Conservation (phyloP, 2,113 vertebrate genomes). For the Camelus dromedarius region DNA sequence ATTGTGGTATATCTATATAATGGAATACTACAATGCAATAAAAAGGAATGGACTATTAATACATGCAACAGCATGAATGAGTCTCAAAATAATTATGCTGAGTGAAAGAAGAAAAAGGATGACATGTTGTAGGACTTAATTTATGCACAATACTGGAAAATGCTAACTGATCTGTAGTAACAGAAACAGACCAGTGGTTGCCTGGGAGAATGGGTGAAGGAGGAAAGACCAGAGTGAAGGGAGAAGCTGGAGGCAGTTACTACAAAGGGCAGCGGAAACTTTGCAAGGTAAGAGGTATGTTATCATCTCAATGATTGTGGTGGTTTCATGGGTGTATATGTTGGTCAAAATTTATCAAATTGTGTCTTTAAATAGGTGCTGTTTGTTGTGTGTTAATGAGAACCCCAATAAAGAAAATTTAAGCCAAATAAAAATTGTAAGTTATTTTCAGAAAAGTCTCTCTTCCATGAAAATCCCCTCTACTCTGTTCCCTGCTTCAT, state of each 20-base stretch:
- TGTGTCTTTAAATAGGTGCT: not conserved
- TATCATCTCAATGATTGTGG: not conserved
- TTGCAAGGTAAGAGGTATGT: not conserved
- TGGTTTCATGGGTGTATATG: not conserved
- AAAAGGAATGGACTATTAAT: not conserved
- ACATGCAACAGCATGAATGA: not conserved
- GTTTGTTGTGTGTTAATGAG: not conserved
- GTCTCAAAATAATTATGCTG: not conserved
- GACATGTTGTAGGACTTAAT: not conserved
- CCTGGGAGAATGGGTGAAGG: not conserved
- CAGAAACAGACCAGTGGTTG: not conserved
- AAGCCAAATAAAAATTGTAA: not conserved
- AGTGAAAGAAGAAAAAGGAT: not conserved
- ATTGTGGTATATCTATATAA: not conserved
- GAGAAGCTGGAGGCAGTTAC: not conserved
- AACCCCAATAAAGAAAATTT: not conserved
- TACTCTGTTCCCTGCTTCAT: not conserved
- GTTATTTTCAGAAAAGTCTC: not conserved
- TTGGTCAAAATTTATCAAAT: not conserved
- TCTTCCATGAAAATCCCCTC: not conserved
- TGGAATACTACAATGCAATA: not conserved
- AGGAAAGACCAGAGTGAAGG: not conserved
- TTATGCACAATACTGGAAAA: not conserved
- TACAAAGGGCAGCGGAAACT: not conserved
- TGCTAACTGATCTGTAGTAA: not conserved